Conservation (phyloP, 2,113 vertebrate genomes). For the Anthoscopus minutus region DNA sequence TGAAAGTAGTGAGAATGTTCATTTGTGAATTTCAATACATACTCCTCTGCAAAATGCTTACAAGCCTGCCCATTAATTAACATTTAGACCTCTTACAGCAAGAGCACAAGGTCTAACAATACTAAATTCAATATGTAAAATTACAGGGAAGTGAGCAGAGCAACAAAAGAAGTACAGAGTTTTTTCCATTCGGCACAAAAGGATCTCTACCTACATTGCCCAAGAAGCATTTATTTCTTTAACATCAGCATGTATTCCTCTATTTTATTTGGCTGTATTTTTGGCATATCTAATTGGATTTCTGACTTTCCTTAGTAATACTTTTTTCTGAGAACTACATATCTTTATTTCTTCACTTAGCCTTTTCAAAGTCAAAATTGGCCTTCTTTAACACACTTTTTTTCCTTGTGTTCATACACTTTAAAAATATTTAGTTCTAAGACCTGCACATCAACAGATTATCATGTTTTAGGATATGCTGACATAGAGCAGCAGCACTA, state of each 20-base stretch:
- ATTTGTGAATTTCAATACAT: background rate
- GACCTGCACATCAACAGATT: background rate
- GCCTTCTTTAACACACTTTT: fast-evolving
- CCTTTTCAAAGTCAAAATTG: background rate
- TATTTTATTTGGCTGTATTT: background rate
- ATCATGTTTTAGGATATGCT: background rate
- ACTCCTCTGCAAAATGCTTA: background rate
- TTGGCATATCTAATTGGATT: background rate
- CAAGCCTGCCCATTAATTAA: background rate
- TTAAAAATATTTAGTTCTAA: background rate
- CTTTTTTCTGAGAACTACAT: background rate
- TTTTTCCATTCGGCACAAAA: background rate
- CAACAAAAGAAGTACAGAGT: background rate
- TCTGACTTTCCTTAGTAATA: background rate
- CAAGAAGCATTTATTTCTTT: background rate
- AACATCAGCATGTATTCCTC: background rate
- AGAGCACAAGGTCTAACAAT: background rate
- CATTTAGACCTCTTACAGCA: background rate
- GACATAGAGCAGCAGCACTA: background rate
- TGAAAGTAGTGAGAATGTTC: background rate
- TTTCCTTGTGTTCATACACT: background rate
- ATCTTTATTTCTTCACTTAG: background rate
- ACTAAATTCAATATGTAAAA: background rate
- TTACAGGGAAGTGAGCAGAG: background rate
- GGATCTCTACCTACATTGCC: background rate